Evolutionary conservation across 2,888 invertebrate species (phyloP).

Genomic region (Crossocerus cetratus): DNA sequence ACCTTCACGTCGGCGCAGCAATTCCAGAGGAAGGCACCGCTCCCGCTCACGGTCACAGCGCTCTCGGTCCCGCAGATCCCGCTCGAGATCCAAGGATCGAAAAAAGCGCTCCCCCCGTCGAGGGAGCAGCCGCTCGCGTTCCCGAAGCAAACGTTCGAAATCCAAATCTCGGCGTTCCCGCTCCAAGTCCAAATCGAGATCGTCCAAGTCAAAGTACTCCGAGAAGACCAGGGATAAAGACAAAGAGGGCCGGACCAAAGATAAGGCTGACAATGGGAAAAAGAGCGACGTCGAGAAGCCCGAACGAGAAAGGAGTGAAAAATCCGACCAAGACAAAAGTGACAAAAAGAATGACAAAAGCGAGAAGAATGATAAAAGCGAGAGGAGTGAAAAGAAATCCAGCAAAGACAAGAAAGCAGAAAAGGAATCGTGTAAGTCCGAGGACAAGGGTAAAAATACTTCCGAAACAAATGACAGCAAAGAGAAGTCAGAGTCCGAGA

Average conservation of each 20-base stretch:
- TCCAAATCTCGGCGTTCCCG: slow-evolving; percentile 77
- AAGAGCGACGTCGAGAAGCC: slow-evolving; percentile 62
- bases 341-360: slow-evolving; percentile 70
- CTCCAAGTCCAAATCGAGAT: slow-evolving; percentile 77
- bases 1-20: slow-evolving; percentile 71
- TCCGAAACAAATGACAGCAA: slow-evolving; percentile 65
- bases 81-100: slow-evolving; percentile 74
- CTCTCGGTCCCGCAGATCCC: slow-evolving; percentile 74
- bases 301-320: slow-evolving; percentile 47
- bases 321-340: slow-evolving; percentile 60
- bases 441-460: slow-evolving; percentile 63
- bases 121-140: slow-evolving; percentile 74
- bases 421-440: slow-evolving; percentile 63
- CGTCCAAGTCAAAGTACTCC: slow-evolving; percentile 74
- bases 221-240: slow-evolving; percentile 70
- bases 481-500: slow-evolving; percentile 63
- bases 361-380: slow-evolving; percentile 57
- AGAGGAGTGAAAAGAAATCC: slow-evolving; percentile 68
- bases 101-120: slow-evolving; percentile 69
- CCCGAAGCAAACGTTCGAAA: slow-evolving; percentile 80
- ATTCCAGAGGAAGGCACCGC: slow-evolving; percentile 73
- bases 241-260: slow-evolving; percentile 65
- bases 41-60: slow-evolving; percentile 76
- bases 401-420: slow-evolving; percentile 68
- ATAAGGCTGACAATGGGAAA: slow-evolving; percentile 61